Conservation (phyloP, 2,113 vertebrate species). For the Acrocephalus kingi region DNA sequence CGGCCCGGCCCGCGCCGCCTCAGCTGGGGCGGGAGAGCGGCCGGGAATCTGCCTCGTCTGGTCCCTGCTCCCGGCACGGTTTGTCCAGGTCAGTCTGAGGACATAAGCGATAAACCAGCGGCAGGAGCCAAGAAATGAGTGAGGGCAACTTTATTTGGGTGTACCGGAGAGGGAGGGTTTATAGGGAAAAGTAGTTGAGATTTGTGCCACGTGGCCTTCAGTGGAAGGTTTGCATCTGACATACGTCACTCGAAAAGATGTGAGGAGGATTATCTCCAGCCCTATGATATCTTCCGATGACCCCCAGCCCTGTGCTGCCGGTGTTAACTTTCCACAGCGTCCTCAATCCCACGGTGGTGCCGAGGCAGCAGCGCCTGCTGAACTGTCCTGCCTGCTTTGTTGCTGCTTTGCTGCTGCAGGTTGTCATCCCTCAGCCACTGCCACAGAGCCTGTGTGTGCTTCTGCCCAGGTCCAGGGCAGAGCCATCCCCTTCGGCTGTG, state of each 20-base stretch:
- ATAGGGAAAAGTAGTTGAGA: background rate
- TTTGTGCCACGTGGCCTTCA: background rate
- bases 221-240: background rate
- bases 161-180: background rate
- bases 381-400: background rate
- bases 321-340: background rate
- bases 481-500: background rate
- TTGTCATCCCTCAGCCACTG: background rate
- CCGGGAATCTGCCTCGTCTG: too few relatives aligned
- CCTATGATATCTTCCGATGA: background rate
- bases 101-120: background rate
- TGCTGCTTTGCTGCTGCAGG: background rate
- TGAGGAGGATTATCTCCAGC: background rate
- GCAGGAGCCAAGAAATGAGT: background rate
- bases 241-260: background rate
- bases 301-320: background rate
- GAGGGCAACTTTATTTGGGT: background rate
- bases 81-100: background rate
- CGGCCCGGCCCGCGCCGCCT: too few relatives aligned
- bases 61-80: rapidly evolving
- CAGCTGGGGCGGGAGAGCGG: too few relatives aligned
- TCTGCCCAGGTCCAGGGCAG: rapidly evolving
- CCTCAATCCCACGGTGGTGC: rapidly evolving
- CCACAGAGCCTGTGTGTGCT: background rate
- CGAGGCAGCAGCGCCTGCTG: background rate